phyloP scores from a whole-genome alignment of 2,888 invertebrate species.

The Drosophila macrospina region DNA sequence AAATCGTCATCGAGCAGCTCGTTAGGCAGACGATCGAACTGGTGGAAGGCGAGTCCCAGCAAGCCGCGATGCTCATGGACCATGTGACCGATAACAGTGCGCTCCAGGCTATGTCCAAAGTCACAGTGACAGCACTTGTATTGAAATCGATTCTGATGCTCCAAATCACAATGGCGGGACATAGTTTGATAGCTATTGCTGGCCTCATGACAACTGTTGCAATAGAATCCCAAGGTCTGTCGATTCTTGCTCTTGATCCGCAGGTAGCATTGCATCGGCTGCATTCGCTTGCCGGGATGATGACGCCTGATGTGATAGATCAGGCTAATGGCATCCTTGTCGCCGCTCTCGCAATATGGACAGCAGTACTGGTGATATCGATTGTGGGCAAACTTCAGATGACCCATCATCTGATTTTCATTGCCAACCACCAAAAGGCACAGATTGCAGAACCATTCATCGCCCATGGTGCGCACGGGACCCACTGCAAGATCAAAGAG shows the following conservation, averaged over 20 bases:
- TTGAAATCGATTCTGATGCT: conserved; percentile 89
- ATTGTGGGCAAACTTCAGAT: conserved; percentile 16
- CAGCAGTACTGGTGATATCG: conserved; percentile 26
- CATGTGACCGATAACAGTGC: conserved; percentile 58
- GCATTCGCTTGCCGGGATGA: conserved; percentile 25
- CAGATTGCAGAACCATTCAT: conserved; percentile 52
- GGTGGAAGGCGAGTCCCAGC: conserved; percentile 86
- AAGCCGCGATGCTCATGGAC: conserved; percentile 2
- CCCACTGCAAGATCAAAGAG: conserved; percentile 3
- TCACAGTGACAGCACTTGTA: conserved; percentile 90
- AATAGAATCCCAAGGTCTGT: conserved; percentile 69
- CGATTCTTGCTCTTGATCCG: conserved; percentile 41
- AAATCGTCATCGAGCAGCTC: conserved; percentile 38
- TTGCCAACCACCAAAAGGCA: conserved; percentile 19
- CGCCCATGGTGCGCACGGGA: background rate
- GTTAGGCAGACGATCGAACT: conserved; percentile 77
- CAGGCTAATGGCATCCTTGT: background rate
- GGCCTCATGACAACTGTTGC: conserved; percentile 34
- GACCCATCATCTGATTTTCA: background rate
- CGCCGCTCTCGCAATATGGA: conserved; percentile 17
- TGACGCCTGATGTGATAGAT: conserved; percentile 36
- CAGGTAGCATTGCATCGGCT: conserved; percentile 35
- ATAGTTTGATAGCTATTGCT: conserved; percentile 53
- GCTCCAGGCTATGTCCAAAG: conserved; percentile 85
- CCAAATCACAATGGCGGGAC: conserved; percentile 43